Percentiles rank a stretch among this genome's conserved stretches.
Evolutionary conservation across 30 jellyfish, hydroid and myxozoan genomes (phyloP).

Genomic region (Catostylus mosaicus): DNA sequence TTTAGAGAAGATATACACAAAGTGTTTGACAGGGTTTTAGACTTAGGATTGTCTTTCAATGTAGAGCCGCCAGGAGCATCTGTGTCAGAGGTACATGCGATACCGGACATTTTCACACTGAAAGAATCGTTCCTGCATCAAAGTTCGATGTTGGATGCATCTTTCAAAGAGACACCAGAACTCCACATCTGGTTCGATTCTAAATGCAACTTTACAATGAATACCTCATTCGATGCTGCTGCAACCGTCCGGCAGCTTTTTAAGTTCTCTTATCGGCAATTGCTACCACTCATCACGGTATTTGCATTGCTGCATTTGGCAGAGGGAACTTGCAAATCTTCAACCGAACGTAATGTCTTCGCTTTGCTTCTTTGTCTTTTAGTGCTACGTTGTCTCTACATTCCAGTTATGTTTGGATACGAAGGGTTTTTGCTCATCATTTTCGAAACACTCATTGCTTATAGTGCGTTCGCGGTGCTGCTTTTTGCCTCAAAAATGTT

Average conservation of each 20-base stretch:
- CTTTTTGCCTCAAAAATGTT: too few relatives aligned
- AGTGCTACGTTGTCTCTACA: neutral
- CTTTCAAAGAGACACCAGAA: conserved; percentile 9
- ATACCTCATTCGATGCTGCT: conserved; percentile 4
- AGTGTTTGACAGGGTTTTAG: neutral
- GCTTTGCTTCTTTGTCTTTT: neutral
- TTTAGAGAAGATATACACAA: conserved; percentile 34
- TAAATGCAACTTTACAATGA: conserved; percentile 31
- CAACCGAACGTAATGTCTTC: neutral
- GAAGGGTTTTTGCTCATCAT: neutral
- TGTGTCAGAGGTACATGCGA: neutral
- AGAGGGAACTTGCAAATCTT: neutral
- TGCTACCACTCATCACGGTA: conserved; percentile 12
- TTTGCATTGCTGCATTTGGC: conserved; percentile 15
- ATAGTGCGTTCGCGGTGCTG: neutral
- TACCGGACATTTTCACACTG: neutral
- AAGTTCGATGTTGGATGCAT: neutral
- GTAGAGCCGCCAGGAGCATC: neutral
- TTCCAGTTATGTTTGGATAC: neutral
- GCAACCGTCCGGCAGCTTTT: conserved; percentile 41
- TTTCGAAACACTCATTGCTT: neutral
- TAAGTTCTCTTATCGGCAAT: neutral
- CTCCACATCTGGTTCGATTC: conserved; percentile 34
- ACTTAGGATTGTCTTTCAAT: neutral
- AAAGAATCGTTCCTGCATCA: neutral